These are phyloP conservation scores for Gonocerus acuteangulatus DNA, from an alignment of 2,888 invertebrate genomes.

Conservation along the genomic window DNA sequence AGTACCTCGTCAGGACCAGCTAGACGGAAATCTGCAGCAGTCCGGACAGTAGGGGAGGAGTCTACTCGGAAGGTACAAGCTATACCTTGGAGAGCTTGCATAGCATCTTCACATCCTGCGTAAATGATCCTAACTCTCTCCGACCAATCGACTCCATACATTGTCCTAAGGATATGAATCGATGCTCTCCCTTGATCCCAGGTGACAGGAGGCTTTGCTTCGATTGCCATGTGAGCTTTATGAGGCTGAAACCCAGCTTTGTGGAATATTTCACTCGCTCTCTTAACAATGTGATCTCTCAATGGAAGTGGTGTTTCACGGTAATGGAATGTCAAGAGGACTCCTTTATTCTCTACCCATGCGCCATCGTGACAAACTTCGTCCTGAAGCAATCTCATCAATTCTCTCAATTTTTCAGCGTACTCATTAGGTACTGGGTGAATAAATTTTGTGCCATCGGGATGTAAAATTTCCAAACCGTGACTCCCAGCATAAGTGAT, in stretches of 20 bases:
- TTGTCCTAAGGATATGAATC: conserved; percentile 44
- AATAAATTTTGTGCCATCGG: conserved; percentile 45
- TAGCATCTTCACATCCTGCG: conserved; percentile 45
- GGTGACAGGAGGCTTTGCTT: conserved; percentile 44
- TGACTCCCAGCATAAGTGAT: conserved; percentile 46
- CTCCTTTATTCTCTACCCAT: conserved; percentile 46
- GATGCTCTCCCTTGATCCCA: conserved; percentile 46
- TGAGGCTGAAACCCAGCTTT: conserved; percentile 43
- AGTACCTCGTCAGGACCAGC: conserved; percentile 44
- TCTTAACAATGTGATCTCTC: conserved; percentile 40
- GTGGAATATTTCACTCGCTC: conserved; percentile 43
- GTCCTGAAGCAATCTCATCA: conserved; percentile 42
- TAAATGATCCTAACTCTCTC: conserved; percentile 44
- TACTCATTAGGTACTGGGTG: conserved; percentile 45
- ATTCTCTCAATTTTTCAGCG: conserved; percentile 42
- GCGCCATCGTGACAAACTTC: conserved; percentile 44
- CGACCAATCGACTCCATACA: conserved; percentile 46
- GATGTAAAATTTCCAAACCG: conserved; percentile 45
- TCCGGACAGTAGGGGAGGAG: conserved; percentile 42
- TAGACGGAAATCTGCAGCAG: conserved; percentile 44
- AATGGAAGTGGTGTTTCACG: conserved; percentile 42
- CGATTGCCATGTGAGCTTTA: conserved; percentile 43
- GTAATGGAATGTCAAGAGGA: conserved; percentile 45
- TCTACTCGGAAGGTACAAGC: conserved; percentile 45
- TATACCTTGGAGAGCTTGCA: conserved; percentile 44